Base-by-base conservation (phyloP, 2,888 invertebrate genomes). In the Diloba caeruleocephala region DNA sequence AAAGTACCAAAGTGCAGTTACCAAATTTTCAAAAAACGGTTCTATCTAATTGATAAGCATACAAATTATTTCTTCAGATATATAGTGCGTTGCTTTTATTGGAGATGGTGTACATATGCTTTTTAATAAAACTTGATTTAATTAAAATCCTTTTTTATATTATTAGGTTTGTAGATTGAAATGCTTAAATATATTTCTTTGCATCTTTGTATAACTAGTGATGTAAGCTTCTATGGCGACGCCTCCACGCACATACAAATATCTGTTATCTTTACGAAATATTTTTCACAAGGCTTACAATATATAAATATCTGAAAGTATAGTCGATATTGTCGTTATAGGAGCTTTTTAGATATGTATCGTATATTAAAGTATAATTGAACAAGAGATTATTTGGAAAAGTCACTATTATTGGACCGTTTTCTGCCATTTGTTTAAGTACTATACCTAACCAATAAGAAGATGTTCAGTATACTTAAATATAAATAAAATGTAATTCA, bases 201-300 rank as follows among this genome's bases (percentile, higher is more conserved):
- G 57, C 57, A 32, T 61, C 21, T 49, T 34, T 44, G 8, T 43
- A 37, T 64, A 51, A 64, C 59, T 33, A 31, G 31, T 32, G 36
- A 36, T 56, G 51, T 68, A 88, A 88, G 89, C 85, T 89, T 88
- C 87, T 87, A 86, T 82, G 77, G 79, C 84, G 84, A 77, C 69
- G 74, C 81, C 81, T 84, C 77, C 56, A 69, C 76, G 56, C 58
- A 51, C 49, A 64, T 38, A 14, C 15, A 39, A 41, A 45, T 14
- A n/a, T 13, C 9, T 39, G 23, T 32, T 19, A 8, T 13, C 12
- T 19, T 17, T 13, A 13, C 9, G 12, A 34, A 39, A 13, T 25
- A 49, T 28, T 12, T 17, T 44, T 34, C 26, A 46, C 41, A 54
- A 51, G 13, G 41, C 29, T 49, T 45, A 19, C 10, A 12, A 41